phyloP scores from a whole-genome alignment of 1,140 invertebrate species.

The Pseudoatta argentina region DNA sequence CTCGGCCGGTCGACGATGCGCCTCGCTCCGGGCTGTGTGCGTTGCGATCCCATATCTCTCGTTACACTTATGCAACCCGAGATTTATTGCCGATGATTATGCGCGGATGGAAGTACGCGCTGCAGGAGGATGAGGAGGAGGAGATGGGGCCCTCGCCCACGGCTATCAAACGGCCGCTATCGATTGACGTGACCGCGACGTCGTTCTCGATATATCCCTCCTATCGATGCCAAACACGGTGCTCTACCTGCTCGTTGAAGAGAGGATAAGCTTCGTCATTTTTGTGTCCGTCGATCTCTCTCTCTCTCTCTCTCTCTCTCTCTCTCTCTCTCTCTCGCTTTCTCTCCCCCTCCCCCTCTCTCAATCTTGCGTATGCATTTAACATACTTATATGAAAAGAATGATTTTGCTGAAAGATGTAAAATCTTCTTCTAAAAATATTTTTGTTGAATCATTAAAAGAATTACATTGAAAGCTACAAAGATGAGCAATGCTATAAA shows the following conservation, averaged over 20 bases:
- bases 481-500: no score
- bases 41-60: constrained; percentile 86
- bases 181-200: constrained; percentile 80
- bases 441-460: no score
- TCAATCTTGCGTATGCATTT: no score
- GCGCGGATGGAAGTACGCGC: constrained; percentile 81
- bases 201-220: constrained; percentile 74
- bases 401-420: no score
- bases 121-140: constrained; percentile 59
- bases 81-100: constrained; percentile 85
- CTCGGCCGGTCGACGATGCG: constrained; percentile 28
- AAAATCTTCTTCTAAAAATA: no score
- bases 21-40: constrained; percentile 84
- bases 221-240: constrained; percentile 71
- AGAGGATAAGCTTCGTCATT: constrained; percentile 54
- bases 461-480: no score
- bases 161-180: constrained; percentile 79
- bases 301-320: constrained; percentile 27
- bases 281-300: constrained; percentile 29
- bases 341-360: not conserved
- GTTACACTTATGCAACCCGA: constrained; percentile 87
- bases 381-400: no score
- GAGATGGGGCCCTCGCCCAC: constrained; percentile 63
- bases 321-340: constrained; percentile 7
- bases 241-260: constrained; percentile 59